Conservation (phyloP, 2,113 vertebrate species). For the Bucco capensis region DNA sequence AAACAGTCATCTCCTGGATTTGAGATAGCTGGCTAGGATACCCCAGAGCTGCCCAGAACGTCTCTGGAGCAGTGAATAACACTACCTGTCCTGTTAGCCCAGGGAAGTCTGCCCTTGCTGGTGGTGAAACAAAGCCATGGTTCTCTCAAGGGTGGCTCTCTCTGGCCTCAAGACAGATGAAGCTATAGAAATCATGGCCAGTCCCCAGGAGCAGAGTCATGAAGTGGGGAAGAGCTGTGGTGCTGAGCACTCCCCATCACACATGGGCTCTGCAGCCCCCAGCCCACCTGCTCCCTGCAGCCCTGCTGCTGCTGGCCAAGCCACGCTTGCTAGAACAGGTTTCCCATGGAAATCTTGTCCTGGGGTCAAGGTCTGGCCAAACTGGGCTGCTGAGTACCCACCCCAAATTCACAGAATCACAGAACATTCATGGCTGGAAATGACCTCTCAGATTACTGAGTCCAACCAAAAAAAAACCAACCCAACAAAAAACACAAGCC, state of each 20-base stretch:
- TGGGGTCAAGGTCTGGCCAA: background rate
- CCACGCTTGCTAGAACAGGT: background rate
- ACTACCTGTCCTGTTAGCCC: background rate
- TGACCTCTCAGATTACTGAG: no score
- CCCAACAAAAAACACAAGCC: no score
- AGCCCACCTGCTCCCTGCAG: background rate
- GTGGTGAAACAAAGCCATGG: background rate
- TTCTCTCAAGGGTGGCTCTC: no score
- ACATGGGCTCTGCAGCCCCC: background rate
- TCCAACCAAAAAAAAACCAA: no score
- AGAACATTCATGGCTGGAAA: no score
- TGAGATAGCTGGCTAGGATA: background rate
- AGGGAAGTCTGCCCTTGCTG: background rate
- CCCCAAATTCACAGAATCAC: no score
- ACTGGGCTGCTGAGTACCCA: background rate
- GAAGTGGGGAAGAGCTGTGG: background rate
- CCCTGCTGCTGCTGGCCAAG: accelerated
- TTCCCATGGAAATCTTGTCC: background rate
- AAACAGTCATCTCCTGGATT: background rate
- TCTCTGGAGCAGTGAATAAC: background rate
- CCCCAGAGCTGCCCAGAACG: background rate
- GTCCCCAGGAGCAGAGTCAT: accelerated
- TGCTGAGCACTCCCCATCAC: background rate
- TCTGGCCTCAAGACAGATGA: background rate
- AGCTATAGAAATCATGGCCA: background rate